Evolutionary conservation across 2,113 vertebrate genomes (phyloP).

Genomic region (Macaca mulatta): DNA sequence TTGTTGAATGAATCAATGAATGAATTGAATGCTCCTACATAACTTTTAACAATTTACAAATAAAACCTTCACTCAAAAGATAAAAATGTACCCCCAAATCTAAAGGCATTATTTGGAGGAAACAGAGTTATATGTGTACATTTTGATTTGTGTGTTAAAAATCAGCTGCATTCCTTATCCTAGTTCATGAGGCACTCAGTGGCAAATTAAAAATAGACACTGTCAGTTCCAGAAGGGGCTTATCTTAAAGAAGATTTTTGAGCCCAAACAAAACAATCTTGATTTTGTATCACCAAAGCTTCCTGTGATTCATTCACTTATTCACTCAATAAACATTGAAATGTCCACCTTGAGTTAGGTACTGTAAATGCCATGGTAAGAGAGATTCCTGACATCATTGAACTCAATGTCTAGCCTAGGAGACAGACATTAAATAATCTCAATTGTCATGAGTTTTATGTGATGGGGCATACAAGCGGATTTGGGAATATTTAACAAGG

Average conservation of each 20-base stretch:
- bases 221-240: not conserved
- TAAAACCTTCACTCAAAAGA: not conserved
- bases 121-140: not conserved
- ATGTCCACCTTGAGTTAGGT: not conserved
- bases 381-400: not conserved
- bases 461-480: not conserved
- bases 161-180: not conserved
- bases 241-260: not conserved
- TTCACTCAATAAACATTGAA: not conserved
- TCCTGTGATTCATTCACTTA: not conserved
- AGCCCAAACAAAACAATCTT: not conserved
- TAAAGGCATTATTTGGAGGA: not conserved
- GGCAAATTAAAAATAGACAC: not conserved
- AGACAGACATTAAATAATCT: not conserved
- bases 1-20: not conserved
- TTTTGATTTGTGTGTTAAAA: not conserved
- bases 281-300: constrained; percentile 5
- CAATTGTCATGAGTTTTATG: not conserved
- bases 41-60: not conserved
- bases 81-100: not conserved
- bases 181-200: not conserved
- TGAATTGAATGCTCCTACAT: not conserved
- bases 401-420: not conserved
- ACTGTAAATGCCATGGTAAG: not conserved
- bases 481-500: not conserved